Base-by-base conservation (phyloP, 2,113 vertebrate genomes). In the Protobothrops flavoviridis region DNA sequence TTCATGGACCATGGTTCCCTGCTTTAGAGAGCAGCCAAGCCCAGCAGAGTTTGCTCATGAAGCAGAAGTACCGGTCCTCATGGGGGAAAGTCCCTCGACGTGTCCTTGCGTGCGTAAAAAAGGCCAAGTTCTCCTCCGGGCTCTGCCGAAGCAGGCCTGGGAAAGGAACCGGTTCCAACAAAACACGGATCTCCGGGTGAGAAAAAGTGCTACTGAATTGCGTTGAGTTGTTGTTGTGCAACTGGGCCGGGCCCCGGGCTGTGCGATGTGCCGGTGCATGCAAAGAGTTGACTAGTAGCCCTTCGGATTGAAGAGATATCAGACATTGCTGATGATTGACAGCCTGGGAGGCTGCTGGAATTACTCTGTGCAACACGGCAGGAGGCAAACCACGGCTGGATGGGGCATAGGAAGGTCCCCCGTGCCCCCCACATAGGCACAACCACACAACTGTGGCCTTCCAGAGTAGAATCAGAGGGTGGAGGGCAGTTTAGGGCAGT, bases 341-440 rank as follows among this genome's bases (percentile, higher is more conserved):
- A 33, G n/a, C 13, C 5, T 6, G 69, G n/a, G 15, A 39, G 17
- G n/a, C 5, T 7, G 69, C 13, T 33, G 69, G n/a, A 33, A 39
- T 74, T 39, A 20, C 64, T 0, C 69, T 20, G 15, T 1, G n/a
- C 15, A 13, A 5, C 69, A 39, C 4, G 15, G 15, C 55, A 17
- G 13, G 0, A 0, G n/a, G n/a, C 0, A 69, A 74, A n/a, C 0
- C 17, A 3, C 3, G 3, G 43, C 3, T 48, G 9, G 9, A 26
- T 0, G 11, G 1, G 15, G 86, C 24, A 17, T 4, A 29, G 26
- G 24, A 15, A 5, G 11, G 24, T 10, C 45, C 29, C 13, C 24
- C 4, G 45, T 1, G 17, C 3, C 4, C 21, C 48, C 8, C 10
- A 29, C 7, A 12, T 5, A 87, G 23, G 45, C 45, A 29, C 12